Conservation (phyloP, 2,797 vertebrate genomes). For the Pempheris klunzingeri region DNA sequence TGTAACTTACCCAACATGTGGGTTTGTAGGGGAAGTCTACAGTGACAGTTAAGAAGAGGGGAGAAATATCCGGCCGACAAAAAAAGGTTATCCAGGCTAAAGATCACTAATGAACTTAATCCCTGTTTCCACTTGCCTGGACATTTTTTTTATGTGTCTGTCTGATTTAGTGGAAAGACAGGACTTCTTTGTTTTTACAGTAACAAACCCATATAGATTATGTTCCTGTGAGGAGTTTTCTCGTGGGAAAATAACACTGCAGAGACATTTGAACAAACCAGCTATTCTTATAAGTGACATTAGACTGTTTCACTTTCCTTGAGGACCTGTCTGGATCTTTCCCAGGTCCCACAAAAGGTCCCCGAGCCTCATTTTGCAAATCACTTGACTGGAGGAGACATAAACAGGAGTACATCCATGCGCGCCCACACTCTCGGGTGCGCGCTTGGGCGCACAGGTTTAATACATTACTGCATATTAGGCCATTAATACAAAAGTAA, state of each 20-base stretch:
- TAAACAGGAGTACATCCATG: slow-evolving; percentile 32
- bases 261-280: not conserved
- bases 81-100: not conserved
- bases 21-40: slow-evolving; percentile 22
- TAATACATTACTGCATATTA: not conserved
- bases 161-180: not conserved
- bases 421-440: slow-evolving; percentile 44
- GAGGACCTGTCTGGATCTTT: not conserved
- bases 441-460: slow-evolving; percentile 45
- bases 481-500: not conserved
- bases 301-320: not conserved
- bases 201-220: not conserved
- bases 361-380: slow-evolving; percentile 39
- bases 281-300: not conserved
- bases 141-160: too few species aligned
- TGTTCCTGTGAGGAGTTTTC: not conserved
- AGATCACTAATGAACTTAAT: not conserved
- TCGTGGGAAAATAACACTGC: not conserved
- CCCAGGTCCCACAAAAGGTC: slow-evolving; percentile 25
- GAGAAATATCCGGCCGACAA: not conserved
- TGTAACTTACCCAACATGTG: slow-evolving; percentile 59
- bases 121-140: not conserved
- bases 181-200: slow-evolving; percentile 13
- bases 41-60: not conserved
- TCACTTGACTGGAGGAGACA: slow-evolving; percentile 50